Evolutionary conservation across 2,888 invertebrate genomes (phyloP).

Genomic region (Andricus quercusramuli): DNA sequence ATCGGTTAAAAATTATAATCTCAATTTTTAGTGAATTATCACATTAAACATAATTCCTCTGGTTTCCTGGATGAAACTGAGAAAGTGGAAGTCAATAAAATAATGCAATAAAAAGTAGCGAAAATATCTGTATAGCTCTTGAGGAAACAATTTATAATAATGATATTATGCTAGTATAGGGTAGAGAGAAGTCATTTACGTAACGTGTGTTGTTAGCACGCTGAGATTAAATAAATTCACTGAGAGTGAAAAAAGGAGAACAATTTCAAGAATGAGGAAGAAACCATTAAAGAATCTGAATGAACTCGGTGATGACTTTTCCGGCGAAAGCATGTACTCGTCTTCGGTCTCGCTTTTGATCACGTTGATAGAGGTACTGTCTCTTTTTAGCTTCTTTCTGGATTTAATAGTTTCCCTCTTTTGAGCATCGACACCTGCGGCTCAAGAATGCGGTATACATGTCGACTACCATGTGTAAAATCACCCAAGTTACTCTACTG

Average conservation of each 20-base stretch:
- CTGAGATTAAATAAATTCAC: conserved; percentile 19
- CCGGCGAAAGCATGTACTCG: conserved; percentile 33
- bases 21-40: no score
- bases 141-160: conserved; percentile 28
- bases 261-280: conserved; percentile 36
- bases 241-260: conserved; percentile 18
- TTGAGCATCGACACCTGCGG: background rate
- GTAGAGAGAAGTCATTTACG: conserved; percentile 24
- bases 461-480: background rate
- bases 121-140: background rate
- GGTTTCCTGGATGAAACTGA: background rate
- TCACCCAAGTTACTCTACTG: conserved; percentile 1
- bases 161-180: background rate
- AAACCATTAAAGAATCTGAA: conserved; percentile 18
- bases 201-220: background rate
- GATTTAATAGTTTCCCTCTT: background rate
- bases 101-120: background rate
- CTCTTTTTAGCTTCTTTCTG: conserved; percentile 7
- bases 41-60: background rate
- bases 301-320: conserved; percentile 27
- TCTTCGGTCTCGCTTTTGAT: conserved; percentile 14
- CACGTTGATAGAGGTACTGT: conserved; percentile 28
- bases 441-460: conserved; percentile 12
- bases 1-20: no score
- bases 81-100: background rate